Base-by-base conservation (phyloP, 2,797 vertebrate genomes). In the Lerista edwardsae region DNA sequence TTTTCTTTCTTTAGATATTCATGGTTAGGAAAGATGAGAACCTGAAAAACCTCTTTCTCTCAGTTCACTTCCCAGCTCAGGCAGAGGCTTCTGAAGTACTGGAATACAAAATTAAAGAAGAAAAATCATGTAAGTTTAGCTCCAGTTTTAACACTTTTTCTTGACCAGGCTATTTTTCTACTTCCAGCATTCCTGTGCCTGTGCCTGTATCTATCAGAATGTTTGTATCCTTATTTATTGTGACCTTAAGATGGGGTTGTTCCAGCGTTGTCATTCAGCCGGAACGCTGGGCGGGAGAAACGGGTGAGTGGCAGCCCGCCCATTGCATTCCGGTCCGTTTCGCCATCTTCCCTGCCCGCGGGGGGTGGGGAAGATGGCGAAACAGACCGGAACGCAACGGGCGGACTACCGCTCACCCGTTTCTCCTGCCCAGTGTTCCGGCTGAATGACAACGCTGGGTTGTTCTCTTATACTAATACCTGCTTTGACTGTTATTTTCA, bases 81-180 rank as follows among this genome's bases (percentile, higher is more conserved):
- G 93, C 88, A 0, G 92, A 95, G 51, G 65, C 74, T 84, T 90
- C 94, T 0, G 82, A 93, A 41, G 93, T 98, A 86, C 80, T 89
- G 8, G 95, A 96, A 51, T 97, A 96, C 86, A 94, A 92, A 86
- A 95, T 99, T 82, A 98, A 96, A 92, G 97, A 97, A 88, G 97
- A 98, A 93, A 97, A 97, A 75, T 94, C 97, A n/a, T 96, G 98
- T 99, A 93, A 86, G 98, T 95, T 76, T 87, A 71, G 80, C 62
- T 19, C 39, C 21, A 69, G 12, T 71, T 76, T 14, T 62, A 1
- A 1, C 0, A 41, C 55, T 57, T 88, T 86, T 84, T 6, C 0
- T 4, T 51, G 34, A 31, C 84, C 47, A 44, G 36, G 23, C 15
- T 76, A 19, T 44, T 87, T 79, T 88, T 76, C 23, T 71, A 41